Conservation (phyloP, 2,113 vertebrate species). For the Vidua chalybeata region DNA sequence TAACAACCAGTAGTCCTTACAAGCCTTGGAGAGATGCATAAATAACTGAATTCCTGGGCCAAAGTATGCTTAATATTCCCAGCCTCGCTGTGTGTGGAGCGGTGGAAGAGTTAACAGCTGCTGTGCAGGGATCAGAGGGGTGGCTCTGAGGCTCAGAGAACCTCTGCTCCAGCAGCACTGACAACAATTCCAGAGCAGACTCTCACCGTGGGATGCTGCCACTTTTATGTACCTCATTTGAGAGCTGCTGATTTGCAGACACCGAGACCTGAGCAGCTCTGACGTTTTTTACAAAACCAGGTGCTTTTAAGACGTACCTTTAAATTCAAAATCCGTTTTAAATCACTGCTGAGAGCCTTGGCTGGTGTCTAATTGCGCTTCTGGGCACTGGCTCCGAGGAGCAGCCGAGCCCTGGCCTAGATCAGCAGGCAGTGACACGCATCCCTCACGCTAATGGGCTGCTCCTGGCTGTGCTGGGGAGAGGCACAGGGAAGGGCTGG, state of each 20-base stretch:
- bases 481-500: not conserved
- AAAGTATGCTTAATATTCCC: rapidly evolving
- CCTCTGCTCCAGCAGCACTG: not conserved
- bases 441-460: slow-evolving; percentile 38
- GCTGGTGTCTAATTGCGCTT: slow-evolving; percentile 1
- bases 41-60: not conserved
- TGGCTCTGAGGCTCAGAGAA: rapidly evolving
- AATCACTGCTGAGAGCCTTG: not conserved
- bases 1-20: not conserved
- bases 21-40: not conserved
- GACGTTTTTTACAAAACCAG: slow-evolving; percentile 7
- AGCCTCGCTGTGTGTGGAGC: not conserved
- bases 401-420: slow-evolving; percentile 43
- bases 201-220: not conserved
- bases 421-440: slow-evolving; percentile 34
- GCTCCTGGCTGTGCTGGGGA: slow-evolving; percentile 25
- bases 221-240: not conserved
- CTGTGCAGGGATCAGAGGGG: not conserved
- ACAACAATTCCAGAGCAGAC: not conserved
- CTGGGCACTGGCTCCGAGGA: slow-evolving; percentile 24
- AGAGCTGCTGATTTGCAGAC: slow-evolving; percentile 10
- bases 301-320: slow-evolving; percentile 5
- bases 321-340: not conserved
- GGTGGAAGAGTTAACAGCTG: not conserved
- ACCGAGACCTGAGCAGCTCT: not conserved